A percentile compares a stretch with the other conserved stretches of the same genome.
Evolutionary conservation across 2,888 invertebrate species (phyloP).

Genomic region (Callimorpha dominula): DNA sequence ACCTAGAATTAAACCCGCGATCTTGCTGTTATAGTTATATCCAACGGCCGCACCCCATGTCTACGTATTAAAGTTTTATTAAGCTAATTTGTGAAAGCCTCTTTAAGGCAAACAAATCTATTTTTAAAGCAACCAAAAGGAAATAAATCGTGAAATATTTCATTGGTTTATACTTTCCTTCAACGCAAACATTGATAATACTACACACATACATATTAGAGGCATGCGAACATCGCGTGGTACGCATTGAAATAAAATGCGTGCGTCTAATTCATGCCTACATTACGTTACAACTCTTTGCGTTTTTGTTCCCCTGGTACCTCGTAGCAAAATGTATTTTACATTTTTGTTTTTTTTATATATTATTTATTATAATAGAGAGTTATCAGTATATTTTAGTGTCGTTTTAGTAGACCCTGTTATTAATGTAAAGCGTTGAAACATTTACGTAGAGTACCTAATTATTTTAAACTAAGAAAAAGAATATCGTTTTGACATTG

Average conservation of each 20-base stretch:
- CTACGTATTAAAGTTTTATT: not conserved
- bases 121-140: not conserved
- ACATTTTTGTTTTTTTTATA: constrained; percentile 15
- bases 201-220: constrained; percentile 18
- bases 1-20: not conserved
- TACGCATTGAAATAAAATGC: constrained; percentile 41
- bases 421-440: not conserved
- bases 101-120: not conserved
- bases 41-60: not conserved
- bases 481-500: too few species aligned
- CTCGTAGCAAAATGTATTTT: constrained; percentile 19
- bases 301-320: constrained; percentile 41
- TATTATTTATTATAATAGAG: not conserved
- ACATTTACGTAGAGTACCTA: too few species aligned
- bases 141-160: not conserved
- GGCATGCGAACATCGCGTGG: constrained; percentile 36
- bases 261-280: constrained; percentile 34
- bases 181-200: constrained; percentile 14
- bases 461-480: too few species aligned
- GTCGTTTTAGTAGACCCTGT: not conserved
- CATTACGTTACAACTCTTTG: constrained; percentile 37
- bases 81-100: not conserved
- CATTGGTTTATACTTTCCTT: constrained; percentile 35
- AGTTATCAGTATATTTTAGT: not conserved
- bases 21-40: not conserved